Base-by-base conservation (phyloP, 1,140 invertebrate genomes). In the Pachyrhynchus sulphureomaculatus region DNA sequence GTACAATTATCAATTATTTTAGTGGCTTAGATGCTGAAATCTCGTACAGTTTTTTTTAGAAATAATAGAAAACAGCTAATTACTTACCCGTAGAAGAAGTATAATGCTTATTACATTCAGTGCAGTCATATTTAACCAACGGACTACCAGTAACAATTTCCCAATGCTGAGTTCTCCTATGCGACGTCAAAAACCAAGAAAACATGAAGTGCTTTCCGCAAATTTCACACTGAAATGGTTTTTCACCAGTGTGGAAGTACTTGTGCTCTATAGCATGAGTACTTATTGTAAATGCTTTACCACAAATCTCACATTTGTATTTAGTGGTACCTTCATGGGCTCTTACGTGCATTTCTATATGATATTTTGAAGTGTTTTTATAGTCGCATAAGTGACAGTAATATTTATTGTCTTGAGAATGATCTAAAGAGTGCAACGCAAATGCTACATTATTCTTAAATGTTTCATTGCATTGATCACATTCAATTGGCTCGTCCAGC, bases 171-270 rank as follows among this genome's bases (percentile, higher is more conserved):
- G 74, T 71, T 18, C 73, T 63, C 12, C 73, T 29, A 53, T 76
- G 74, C 4, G 72, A 73, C 0, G 72, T 72, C n/a, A 76, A 55
- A 41, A 74, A 75, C 72, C 72, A 76, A 0, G 73, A 74, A 29
- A 75, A 75, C 73, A 75, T 75, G 41, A 75, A 76, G 41, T 75
- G 70, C 59, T 82, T 81, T 0, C 82, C 83, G 68, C 87, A 88
- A 1, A 83, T 73, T 54, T 83, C 77, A 65, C 87, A 88, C 10
- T 80, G 73, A 66, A 81, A 88, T 0, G 85, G 84, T 57, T 83
- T 83, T 49, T 83, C 78, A 0, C 83, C 82, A 0, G 80, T 84
- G 54, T 88, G 86, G n/a, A 68, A 75, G 49, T 75, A 67, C 47
- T 75, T 73, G 44, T 76, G 74, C 37, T 76, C 73, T n/a, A 69